These are phyloP conservation scores for Lerista edwardsae DNA, from an alignment of 2,797 vertebrate species.

Conservation along the genomic window DNA sequence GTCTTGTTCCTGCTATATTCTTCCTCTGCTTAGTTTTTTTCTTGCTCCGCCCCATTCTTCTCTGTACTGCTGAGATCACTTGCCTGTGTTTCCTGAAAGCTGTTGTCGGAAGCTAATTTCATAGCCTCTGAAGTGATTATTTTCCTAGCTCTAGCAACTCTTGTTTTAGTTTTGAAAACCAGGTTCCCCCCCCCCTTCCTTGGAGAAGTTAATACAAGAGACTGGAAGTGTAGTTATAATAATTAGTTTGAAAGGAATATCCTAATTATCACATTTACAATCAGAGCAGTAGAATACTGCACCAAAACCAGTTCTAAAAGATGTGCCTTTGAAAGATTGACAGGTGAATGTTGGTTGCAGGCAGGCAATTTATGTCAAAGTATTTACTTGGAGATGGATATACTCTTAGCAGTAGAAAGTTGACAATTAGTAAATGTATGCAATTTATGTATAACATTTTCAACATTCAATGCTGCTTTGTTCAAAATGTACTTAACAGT, in stretches of 20 bases:
- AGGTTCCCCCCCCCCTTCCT: constrained; percentile 18
- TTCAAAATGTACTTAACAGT: constrained; percentile 44
- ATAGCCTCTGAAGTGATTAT: constrained; percentile 64
- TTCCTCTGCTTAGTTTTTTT: constrained; percentile 59
- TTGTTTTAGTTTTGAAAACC: constrained; percentile 47
- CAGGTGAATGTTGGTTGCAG: constrained; percentile 61
- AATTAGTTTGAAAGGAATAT: constrained; percentile 34
- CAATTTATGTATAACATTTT: constrained; percentile 7
- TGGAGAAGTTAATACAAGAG: neutral
- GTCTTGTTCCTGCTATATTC: constrained; percentile 51
- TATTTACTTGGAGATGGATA: constrained; percentile 7
- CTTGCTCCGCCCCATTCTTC: constrained; percentile 75
- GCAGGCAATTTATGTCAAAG: neutral
- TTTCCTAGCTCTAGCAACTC: constrained; percentile 59
- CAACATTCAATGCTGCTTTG: neutral
- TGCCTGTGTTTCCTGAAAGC: constrained; percentile 76
- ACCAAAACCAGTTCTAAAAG: constrained; percentile 53
- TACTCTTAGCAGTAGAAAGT: constrained; percentile 15
- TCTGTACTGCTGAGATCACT: constrained; percentile 74
- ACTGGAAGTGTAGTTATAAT: constrained; percentile 43
- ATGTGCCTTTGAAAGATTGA: constrained; percentile 51
- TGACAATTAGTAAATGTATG: neutral
- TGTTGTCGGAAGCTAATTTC: constrained; percentile 56
- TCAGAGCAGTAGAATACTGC: constrained; percentile 65
- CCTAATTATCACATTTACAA: constrained; percentile 57